These are phyloP conservation scores for Montipora sp. DNA, from an alignment of 64 coral and sea anemone species.

Conservation along the genomic window DNA sequence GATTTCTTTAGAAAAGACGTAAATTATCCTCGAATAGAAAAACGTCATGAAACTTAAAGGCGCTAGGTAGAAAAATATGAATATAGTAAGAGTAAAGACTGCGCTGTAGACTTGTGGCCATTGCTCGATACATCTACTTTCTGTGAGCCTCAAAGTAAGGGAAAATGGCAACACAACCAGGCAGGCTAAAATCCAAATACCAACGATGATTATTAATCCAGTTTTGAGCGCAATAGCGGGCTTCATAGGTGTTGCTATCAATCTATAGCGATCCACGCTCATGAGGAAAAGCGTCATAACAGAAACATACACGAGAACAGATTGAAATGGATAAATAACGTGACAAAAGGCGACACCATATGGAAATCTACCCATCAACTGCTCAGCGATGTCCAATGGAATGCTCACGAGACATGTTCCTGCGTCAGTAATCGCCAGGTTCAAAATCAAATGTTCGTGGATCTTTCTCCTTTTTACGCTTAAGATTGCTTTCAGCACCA, in stretches of 20 bases:
- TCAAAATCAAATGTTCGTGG: constrained; percentile 88
- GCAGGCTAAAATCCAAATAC: constrained; percentile 67
- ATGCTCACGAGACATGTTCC: constrained; percentile 80
- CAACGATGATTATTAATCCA: constrained; percentile 54
- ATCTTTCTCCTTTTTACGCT: constrained; percentile 46
- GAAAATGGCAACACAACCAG: constrained; percentile 69
- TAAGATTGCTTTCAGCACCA: constrained; percentile 61
- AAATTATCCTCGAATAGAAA: constrained; percentile 64
- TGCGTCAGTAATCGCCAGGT: constrained; percentile 83
- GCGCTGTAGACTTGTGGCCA: constrained; percentile 55
- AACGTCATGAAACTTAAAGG: constrained; percentile 67
- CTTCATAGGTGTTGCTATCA: constrained; percentile 86
- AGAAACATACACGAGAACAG: constrained; percentile 80
- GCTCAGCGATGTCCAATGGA: constrained; percentile 78
- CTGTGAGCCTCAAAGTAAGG: constrained; percentile 45
- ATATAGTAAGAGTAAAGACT: constrained; percentile 62
- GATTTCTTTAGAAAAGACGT: constrained; percentile 56
- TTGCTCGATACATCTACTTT: constrained; percentile 37
- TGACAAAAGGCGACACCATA: constrained; percentile 83
- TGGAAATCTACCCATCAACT: constrained; percentile 51
- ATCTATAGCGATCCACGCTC: constrained; percentile 84
- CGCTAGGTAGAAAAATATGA: constrained; percentile 56
- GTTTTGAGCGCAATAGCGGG: constrained; percentile 37
- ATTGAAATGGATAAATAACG: constrained; percentile 91
- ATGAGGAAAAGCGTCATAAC: constrained; percentile 85